Evolutionary conservation across 2,113 vertebrate species (phyloP).

Genomic region (Neodontobutis hainanensis): DNA sequence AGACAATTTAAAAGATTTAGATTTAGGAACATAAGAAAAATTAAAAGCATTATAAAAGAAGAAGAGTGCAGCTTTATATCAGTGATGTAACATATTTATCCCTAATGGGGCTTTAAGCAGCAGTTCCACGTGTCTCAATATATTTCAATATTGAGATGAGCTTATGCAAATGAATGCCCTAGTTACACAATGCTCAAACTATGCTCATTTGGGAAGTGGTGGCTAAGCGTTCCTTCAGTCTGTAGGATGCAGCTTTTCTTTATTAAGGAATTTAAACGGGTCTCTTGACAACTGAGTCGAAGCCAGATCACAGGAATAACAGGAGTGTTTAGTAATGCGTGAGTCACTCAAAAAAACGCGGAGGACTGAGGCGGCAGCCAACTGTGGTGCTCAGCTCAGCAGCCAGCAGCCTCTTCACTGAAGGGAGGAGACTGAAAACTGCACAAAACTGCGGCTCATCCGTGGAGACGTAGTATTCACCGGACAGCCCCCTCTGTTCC

Average conservation of each 20-base stretch:
- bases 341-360: slow-evolving; percentile 53
- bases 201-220: not conserved
- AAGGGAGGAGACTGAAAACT: slow-evolving; percentile 20
- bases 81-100: too few species aligned
- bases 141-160: too few species aligned
- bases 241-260: not conserved
- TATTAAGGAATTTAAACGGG: not conserved
- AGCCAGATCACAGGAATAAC: slow-evolving; percentile 13
- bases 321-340: slow-evolving; percentile 34
- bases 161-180: too few species aligned
- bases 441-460: slow-evolving; percentile 29
- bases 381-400: slow-evolving; percentile 42
- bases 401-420: slow-evolving; percentile 1
- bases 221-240: not conserved
- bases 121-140: too few species aligned
- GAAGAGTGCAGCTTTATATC: too few species aligned
- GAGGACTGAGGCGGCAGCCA: slow-evolving; percentile 55
- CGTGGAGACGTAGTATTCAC: slow-evolving; percentile 55
- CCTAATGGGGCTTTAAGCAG: too few species aligned
- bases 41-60: too few species aligned
- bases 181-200: too few species aligned
- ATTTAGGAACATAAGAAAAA: too few species aligned
- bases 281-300: not conserved
- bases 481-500: not conserved
- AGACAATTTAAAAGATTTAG: too few species aligned